A percentile compares a stretch with the other conserved stretches of the same genome.
Evolutionary conservation across 1,140 invertebrate genomes (phyloP).

Genomic region (Pseudachorutes palmiensis): DNA sequence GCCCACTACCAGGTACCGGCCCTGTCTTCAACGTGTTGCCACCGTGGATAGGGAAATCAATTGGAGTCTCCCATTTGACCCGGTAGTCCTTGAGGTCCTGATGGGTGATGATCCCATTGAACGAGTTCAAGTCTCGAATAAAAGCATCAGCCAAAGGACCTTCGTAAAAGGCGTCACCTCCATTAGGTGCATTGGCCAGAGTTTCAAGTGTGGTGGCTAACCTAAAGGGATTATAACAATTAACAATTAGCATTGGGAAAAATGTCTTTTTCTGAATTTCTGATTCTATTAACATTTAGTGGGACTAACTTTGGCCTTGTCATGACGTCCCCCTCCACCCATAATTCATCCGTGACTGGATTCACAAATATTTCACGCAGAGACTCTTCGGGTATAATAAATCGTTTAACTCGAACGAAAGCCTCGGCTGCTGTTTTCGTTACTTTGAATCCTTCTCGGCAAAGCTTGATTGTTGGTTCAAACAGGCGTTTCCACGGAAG

Average conservation of each 20-base stretch:
- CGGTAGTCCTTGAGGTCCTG: slow-evolving; percentile 68
- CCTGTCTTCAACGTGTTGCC: slow-evolving; percentile 59
- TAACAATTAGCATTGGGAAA: too few species aligned
- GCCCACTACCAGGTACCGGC: slow-evolving; percentile 70
- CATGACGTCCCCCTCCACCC: slow-evolving; percentile 54
- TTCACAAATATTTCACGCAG: slow-evolving; percentile 59
- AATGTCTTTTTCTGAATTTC: too few species aligned
- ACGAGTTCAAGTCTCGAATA: slow-evolving; percentile 57
- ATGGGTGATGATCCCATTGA: slow-evolving; percentile 66
- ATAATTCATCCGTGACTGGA: slow-evolving; percentile 40
- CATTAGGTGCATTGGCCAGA: slow-evolving; percentile 51
- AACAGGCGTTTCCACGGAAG: slow-evolving; percentile 44
- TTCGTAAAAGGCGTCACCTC: slow-evolving; percentile 59
- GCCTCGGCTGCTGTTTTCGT: slow-evolving; percentile 35
- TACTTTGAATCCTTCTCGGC: slow-evolving; percentile 41
- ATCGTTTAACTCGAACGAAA: slow-evolving; percentile 8
- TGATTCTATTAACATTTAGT: too few species aligned
- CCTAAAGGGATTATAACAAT: too few species aligned
- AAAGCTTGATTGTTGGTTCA: slow-evolving; percentile 42
- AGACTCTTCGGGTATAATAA: slow-evolving; percentile 24
- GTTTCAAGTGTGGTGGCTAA: slow-evolving; percentile 61
- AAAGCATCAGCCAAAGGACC: slow-evolving; percentile 56
- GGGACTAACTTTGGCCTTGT: slow-evolving; percentile 59
- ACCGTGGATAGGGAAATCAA: slow-evolving; percentile 50
- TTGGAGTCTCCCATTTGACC: slow-evolving; percentile 56